These are phyloP conservation scores for Leucoptera coffeella DNA, from an alignment of 2,888 invertebrate genomes.

Conservation along the genomic window DNA sequence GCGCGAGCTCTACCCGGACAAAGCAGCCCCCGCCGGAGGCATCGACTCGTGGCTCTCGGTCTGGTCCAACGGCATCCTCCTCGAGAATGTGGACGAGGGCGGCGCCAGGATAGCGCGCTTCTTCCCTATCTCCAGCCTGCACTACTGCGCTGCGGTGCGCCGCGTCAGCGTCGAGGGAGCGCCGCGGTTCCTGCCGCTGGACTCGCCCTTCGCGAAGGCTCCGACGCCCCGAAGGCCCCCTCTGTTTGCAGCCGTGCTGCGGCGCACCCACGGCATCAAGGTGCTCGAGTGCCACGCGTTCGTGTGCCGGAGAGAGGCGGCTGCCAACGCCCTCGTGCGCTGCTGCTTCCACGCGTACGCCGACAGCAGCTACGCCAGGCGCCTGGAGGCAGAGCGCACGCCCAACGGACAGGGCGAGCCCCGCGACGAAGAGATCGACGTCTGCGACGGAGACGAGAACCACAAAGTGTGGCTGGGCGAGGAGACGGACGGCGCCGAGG, in stretches of 20 bases:
- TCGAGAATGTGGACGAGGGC: slow-evolving; percentile 96
- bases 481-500: slow-evolving; percentile 67
- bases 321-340: slow-evolving; percentile 94
- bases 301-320: slow-evolving; percentile 93
- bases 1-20: slow-evolving; percentile 91
- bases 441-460: slow-evolving; percentile 87
- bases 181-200: slow-evolving; percentile 88
- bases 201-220: slow-evolving; percentile 91
- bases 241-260: slow-evolving; percentile 91
- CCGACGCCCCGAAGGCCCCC: slow-evolving; percentile 93
- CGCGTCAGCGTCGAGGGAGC: slow-evolving; percentile 72
- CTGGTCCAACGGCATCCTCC: slow-evolving; percentile 90
- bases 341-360: slow-evolving; percentile 98
- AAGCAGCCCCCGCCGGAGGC: slow-evolving; percentile 83
- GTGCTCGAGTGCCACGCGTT: slow-evolving; percentile 98
- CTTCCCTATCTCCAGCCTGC: slow-evolving; percentile 91
- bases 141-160: slow-evolving; percentile 93
- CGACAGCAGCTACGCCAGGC: slow-evolving; percentile 88
- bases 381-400: slow-evolving; percentile 60
- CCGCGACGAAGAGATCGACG: slow-evolving; percentile 69
- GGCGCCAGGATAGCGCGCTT: slow-evolving; percentile 91
- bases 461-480: slow-evolving; percentile 92
- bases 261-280: slow-evolving; percentile 94
- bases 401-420: slow-evolving; percentile 31
- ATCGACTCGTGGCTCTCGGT: slow-evolving; percentile 96